Evolutionary conservation across 2,888 invertebrate genomes (phyloP).

Genomic region (Deroplatys truncata): DNA sequence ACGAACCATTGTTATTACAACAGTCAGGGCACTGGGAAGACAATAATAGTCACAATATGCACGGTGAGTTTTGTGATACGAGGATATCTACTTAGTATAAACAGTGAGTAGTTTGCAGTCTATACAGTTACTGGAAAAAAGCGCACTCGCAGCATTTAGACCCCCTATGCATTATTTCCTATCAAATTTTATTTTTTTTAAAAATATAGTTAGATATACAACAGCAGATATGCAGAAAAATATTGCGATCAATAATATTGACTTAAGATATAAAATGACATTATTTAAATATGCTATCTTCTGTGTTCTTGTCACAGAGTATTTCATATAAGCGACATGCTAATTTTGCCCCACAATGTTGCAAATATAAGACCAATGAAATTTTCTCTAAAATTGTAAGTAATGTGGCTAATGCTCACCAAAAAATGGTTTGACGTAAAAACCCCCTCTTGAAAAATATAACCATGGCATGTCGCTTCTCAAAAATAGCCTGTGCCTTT

Average conservation of each 20-base stretch:
- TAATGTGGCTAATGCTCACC: no score
- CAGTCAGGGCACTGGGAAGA: background rate
- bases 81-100: background rate
- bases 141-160: background rate
- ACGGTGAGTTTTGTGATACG: background rate
- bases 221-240: background rate
- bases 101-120: background rate
- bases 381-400: no score
- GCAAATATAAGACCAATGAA: no score
- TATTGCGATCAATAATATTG: background rate
- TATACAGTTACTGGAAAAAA: background rate
- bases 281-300: background rate
- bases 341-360: no score
- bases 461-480: background rate
- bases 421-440: no score
- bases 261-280: background rate
- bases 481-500: no score
- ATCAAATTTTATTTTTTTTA: background rate
- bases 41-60: background rate
- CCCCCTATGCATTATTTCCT: background rate
- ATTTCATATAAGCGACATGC: background rate
- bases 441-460: no score
- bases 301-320: background rate
- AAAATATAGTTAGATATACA: background rate
- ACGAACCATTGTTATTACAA: background rate